Base-by-base conservation (phyloP, 2,888 invertebrate genomes). In the Suillia variegata region DNA sequence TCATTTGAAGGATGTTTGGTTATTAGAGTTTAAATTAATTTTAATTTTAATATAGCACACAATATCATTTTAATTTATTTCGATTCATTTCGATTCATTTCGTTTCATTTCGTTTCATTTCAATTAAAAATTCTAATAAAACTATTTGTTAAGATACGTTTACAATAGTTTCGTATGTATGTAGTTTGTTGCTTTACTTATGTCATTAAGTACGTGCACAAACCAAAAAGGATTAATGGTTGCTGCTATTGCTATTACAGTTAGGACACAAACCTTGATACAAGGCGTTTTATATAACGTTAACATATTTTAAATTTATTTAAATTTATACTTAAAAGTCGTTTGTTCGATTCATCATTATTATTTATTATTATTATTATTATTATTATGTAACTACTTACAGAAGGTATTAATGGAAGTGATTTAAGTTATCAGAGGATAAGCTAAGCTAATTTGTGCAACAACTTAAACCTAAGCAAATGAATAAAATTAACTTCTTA, bases 241-340 rank as follows among this genome's bases (percentile, higher is more conserved):
- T 18, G 20, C 51, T 31, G 31, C 55, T 61, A 62, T 58, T 63
- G 63, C 63, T 66, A 61, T 38, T 54, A 54, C 64, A 67, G 60
- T 67, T 70, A 73, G 73, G 70, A 71, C 64, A 67, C 64, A 65
- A 71, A 78, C 82, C 81, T 81, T 81, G 82, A 81, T 81, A 80
- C 82, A 81, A 81, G 81, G 81, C 72, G 77, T 69, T 73, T 66
- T 65, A 68, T 59, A 54, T 50, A 31, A 45, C 26, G 48, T 51
- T 54, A 22, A 48, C 48, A 18, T 6, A 12, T 17, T 17, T 21
- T 22, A 48, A 8, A 48, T 20, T 48, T 48, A 48, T n/a, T n/a
- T n/a, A n/a, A n/a, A n/a, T n/a, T n/a, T n/a, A n/a, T n/a, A n/a
- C n/a, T n/a, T n/a, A n/a, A n/a, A n/a, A n/a, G n/a, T n/a, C n/a